Percentiles rank a stretch among this genome's conserved stretches.
Evolutionary conservation across 1,140 invertebrate genomes (phyloP).

Genomic region (Bombus fervidus): DNA sequence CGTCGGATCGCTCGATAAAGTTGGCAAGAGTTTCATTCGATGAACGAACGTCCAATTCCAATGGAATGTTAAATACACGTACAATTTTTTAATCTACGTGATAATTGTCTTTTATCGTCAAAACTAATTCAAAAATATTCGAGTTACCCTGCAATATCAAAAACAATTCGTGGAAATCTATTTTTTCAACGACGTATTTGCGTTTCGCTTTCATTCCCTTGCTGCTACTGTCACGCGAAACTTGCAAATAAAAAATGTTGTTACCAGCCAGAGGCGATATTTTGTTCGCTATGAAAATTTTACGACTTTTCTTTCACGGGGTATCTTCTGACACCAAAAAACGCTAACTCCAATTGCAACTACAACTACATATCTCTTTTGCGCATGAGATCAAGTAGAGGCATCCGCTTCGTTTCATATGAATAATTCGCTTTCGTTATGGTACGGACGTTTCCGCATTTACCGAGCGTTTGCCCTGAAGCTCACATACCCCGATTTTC

Average conservation of each 20-base stretch:
- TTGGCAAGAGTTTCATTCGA: not conserved
- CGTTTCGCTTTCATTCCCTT: not conserved
- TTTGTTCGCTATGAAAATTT: slow-evolving; percentile 13
- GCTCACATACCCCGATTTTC: not conserved
- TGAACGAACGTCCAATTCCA: not conserved
- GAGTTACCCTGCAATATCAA: not conserved
- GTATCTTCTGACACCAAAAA: not conserved
- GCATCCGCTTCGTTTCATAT: slow-evolving; percentile 16
- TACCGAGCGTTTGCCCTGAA: slow-evolving; percentile 5
- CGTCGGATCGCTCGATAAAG: not conserved
- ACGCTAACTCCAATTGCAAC: not conserved
- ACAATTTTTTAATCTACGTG: not conserved
- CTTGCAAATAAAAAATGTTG: not conserved
- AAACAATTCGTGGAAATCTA: not conserved
- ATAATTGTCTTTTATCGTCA: too few relatives aligned
- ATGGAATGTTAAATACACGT: not conserved
- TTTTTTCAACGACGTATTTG: not conserved
- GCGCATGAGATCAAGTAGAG: not conserved
- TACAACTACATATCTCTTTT: not conserved
- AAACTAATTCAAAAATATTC: too few relatives aligned
- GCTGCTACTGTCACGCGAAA: not conserved
- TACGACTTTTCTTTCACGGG: not conserved
- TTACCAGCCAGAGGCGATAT: not conserved
- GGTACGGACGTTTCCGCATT: slow-evolving; percentile 18
- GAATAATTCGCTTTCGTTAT: slow-evolving; percentile 38